Evolutionary conservation across 2,113 vertebrate species (phyloP).

Genomic region (Neomonachus schauinslandi): DNA sequence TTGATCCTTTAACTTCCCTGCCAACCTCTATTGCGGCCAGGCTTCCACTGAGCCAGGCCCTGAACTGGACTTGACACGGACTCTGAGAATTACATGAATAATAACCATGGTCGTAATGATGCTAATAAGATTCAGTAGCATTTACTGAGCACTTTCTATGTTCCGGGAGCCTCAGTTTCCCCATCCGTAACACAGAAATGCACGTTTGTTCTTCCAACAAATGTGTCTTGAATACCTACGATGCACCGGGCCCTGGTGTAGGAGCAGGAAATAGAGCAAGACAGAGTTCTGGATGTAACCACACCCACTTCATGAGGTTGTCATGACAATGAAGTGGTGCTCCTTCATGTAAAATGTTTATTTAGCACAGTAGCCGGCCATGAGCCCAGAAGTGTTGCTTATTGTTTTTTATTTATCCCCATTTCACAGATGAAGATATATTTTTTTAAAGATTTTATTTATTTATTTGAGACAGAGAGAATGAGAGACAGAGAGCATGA

Average conservation of each 20-base stretch:
- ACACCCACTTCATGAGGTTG: too few species aligned
- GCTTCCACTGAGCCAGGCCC: not conserved
- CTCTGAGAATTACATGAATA: not conserved
- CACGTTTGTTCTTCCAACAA: not conserved
- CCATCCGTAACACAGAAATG: not conserved
- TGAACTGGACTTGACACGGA: not conserved
- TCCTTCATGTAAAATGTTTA: not conserved
- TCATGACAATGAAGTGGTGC: not conserved
- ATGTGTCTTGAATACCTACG: not conserved
- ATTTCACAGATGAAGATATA: not conserved
- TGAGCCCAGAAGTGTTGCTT: too few species aligned
- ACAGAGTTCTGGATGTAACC: not conserved
- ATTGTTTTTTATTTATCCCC: not conserved
- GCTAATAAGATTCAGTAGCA: not conserved
- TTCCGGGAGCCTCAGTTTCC: not conserved
- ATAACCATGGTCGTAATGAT: not conserved
- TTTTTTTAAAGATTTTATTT: too few species aligned
- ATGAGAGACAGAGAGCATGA: too few species aligned
- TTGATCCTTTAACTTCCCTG: not conserved
- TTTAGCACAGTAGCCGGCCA: not conserved
- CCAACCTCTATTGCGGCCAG: not conserved
- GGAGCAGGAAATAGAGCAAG: not conserved
- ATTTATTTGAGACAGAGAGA: too few species aligned
- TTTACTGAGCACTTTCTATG: not conserved
- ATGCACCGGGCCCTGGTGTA: not conserved